Base-by-base conservation (phyloP, 1,140 invertebrate genomes). In the Akabosia matsudoensis region DNA sequence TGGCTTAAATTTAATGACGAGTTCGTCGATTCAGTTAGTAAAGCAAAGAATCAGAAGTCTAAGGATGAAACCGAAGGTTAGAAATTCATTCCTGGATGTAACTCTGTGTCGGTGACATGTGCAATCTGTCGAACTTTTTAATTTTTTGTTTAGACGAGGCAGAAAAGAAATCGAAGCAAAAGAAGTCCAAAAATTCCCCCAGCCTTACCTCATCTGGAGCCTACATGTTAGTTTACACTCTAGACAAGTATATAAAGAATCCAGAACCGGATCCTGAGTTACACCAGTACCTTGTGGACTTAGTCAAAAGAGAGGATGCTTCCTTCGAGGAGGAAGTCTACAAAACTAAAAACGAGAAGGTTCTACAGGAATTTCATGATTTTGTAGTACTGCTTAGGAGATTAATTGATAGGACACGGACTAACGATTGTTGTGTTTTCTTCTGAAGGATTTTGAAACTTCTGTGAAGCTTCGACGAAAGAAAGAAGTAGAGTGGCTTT, bases 1-100 rank as follows among this genome's bases (percentile, higher is more conserved):
- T 91, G 90, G 90, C 90, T 88, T 81, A 89, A 89, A 79, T 91
- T 91, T 80, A 91, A 91, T 83, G 91, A 92, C 82, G 90, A 91
- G 82, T 86, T 86, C 80, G 89, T 91, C 30, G 88, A 90, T 73
- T 88, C 88, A 83, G 88, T 90, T 22, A 56, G 81, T 84, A 88
- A 83, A 84, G 88, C 78, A 84, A 87, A 82, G 85, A 87, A 77
- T 82, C 88, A 28, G 54, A 71, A 74, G 37, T 18, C 70, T 2
- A 28, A 88, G 80, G 87, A 88, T 34, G 87, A 88, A 10, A 82
- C 84, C 24, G 84, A 83, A 77, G 84, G 86, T 86, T 10, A 7
- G 54, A 7, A 13, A n/a, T n/a, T n/a, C 3, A 24, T 13, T 37
- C 13, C 22, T 37, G 14, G 3, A 72, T 72, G 7, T 56, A 56